phyloP scores from a whole-genome alignment of 2,113 vertebrate genomes.

The Jaculus jaculus region DNA sequence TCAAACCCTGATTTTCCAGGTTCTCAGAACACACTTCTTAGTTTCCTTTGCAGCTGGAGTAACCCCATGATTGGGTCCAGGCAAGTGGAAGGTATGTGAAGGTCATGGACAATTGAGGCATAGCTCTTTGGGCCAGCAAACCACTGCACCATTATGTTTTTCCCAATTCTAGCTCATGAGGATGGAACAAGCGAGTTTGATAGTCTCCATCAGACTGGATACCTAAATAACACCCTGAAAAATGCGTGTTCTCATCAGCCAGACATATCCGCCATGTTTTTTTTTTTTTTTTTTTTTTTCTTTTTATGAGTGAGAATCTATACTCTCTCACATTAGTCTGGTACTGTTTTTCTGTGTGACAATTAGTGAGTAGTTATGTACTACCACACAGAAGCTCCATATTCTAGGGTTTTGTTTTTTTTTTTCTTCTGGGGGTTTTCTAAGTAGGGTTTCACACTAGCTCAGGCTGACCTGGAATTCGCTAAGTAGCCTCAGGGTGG shows the following conservation, averaged over 20 bases:
- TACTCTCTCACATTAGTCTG: too few species aligned
- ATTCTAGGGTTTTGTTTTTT: too few species aligned
- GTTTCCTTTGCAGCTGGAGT: not conserved
- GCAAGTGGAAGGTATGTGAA: not conserved
- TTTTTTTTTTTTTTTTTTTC: too few species aligned
- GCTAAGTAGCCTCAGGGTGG: too few species aligned
- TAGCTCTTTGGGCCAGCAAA: not conserved
- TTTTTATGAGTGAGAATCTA: too few species aligned
- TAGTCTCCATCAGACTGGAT: not conserved
- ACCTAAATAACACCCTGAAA: not conserved
- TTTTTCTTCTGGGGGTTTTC: too few species aligned
- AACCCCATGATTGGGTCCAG: not conserved
- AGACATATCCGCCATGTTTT: not conserved
- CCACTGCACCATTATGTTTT: not conserved
- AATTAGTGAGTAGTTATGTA: too few species aligned
- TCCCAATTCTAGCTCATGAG: not conserved
- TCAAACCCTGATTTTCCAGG: not conserved
- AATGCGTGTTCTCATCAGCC: not conserved
- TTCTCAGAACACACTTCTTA: not conserved
- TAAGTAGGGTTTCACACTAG: too few species aligned
- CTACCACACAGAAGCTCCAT: too few species aligned
- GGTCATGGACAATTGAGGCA: not conserved
- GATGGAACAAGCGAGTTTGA: not conserved
- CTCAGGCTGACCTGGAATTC: too few species aligned
- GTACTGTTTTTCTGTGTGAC: too few species aligned